Evolutionary conservation across 2,888 invertebrate genomes (phyloP), one percentile per base, ranked within the genome.

Genomic region (Sarcophaga rosellei): DNA sequence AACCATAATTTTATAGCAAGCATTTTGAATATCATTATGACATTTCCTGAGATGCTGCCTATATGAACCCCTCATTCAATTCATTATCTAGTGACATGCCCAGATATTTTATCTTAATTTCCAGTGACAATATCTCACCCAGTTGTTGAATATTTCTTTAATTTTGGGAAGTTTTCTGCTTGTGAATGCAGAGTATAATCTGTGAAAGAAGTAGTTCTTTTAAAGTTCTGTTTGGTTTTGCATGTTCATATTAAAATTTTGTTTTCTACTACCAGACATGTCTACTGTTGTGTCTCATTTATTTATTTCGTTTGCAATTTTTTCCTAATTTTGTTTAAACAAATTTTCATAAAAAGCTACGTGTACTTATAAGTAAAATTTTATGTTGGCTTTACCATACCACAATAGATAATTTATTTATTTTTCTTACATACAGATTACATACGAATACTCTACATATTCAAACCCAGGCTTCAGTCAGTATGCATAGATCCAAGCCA

Each of bases 381-480:
- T 81, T 73, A 61, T 69, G 75, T 72, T 86, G 70, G 63, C 66
- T 59, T 82, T 77, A 77, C 10, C 35, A 35, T 35, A 10, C 10
- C 35, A 35, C 62, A 74, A 82, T 73, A 74, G 76, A 86, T 86
- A 86, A 80, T 80, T 86, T 68, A 73, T 82, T 80, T 76, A 11
- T 76, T 15, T 72, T 82, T 72, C 65, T 25, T 61, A 10, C 12
- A 47, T 11, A 47, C 12, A 47, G 12, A 12, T 47, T 47, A 47
- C 53, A 53, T 53, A 53, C 2, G 1, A 21, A 53, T 66, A 77
- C 65, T 35, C 10, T 20, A 53, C 59, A 53, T 66, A 82, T 59
- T 47, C 10, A 23, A 53, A 61, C 5, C n/a, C 68, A 57, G 4
- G 74, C 75, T 70, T 75, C 82, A 82, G 85, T 79, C 82, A 79